Base-by-base conservation (phyloP, 2,113 vertebrate species). In the Solea senegalensis region DNA sequence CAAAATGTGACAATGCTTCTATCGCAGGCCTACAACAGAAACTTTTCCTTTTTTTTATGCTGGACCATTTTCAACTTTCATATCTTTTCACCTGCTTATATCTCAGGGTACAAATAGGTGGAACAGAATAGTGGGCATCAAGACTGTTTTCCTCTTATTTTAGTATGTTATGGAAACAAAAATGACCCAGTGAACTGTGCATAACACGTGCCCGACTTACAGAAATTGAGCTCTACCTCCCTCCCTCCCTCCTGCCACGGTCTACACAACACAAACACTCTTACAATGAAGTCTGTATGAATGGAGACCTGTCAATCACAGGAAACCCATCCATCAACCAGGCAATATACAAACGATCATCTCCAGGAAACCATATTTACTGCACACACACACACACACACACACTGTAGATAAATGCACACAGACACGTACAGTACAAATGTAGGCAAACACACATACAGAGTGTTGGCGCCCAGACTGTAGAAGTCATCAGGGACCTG, bases 401-500 rank as follows among this genome's bases (percentile, higher is more conserved):
- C 10, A 54, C 44, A 73, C 50, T 62, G 72, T 52, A 45, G 55
- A 76, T 26, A 72, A 65, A 76, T 50, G 9, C 65, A 52, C 69
- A 70, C 73, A 74, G 7, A 69, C 62, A 76, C 61, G 43, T 53
- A 59, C 49, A 79, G 69, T 83, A 50, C 58, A 81, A 65, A 77
- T 46, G 44, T 39, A 65, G 11, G 43, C 74, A 74, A 65, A 55
- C 69, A 70, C 69, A 72, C 59, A 78, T 62, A 51, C 66, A 73
- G 52, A 74, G 76, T 57, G 69, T 72, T 82, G 75, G 83, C 59
- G 76, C 82, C 80, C 83, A 90, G 90, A 91, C 90, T 86, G 80
- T 76, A 73, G 77, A 84, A 91, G 89, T 90, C 91, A 93, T 92
- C 90, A 90, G 87, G 90, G 92, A 91, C 88, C 90, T 87, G 90